Evolutionary conservation across 2,888 invertebrate genomes (phyloP).

Genomic region (Osedax fenrisi): DNA sequence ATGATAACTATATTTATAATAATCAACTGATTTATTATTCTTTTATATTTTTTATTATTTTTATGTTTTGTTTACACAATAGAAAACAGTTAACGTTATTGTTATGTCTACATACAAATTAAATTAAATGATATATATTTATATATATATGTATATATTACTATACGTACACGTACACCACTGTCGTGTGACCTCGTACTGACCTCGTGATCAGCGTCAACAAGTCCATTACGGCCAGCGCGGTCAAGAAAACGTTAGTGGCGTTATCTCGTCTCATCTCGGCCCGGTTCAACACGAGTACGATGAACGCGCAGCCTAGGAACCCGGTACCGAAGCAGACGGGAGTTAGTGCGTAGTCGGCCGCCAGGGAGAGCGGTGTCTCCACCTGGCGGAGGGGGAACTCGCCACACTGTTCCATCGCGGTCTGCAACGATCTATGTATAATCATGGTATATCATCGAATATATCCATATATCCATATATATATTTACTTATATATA

Average conservation of each 20-base stretch:
- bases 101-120: neutral
- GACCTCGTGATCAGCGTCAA: constrained; percentile 14
- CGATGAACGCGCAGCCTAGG: constrained; percentile 28
- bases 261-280: constrained; percentile 27
- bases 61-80: too few relatives aligned
- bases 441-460: neutral
- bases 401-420: neutral
- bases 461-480: neutral
- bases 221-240: constrained; percentile 30
- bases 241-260: constrained; percentile 33
- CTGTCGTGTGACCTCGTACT: too few relatives aligned
- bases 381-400: constrained; percentile 5
- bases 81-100: neutral
- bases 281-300: constrained; percentile 27
- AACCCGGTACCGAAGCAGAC: constrained; percentile 30
- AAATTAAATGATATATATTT: neutral
- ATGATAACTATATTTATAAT: too few relatives aligned
- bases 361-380: constrained; percentile 20
- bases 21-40: too few relatives aligned
- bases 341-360: constrained; percentile 29
- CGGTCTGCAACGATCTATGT: neutral
- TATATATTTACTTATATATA: neutral
- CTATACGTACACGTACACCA: too few relatives aligned
- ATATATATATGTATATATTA: too few relatives aligned
- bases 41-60: too few relatives aligned